Evolutionary conservation across 2,797 vertebrate species (phyloP).

Genomic region (Xiphorhynchus erythropygius): DNA sequence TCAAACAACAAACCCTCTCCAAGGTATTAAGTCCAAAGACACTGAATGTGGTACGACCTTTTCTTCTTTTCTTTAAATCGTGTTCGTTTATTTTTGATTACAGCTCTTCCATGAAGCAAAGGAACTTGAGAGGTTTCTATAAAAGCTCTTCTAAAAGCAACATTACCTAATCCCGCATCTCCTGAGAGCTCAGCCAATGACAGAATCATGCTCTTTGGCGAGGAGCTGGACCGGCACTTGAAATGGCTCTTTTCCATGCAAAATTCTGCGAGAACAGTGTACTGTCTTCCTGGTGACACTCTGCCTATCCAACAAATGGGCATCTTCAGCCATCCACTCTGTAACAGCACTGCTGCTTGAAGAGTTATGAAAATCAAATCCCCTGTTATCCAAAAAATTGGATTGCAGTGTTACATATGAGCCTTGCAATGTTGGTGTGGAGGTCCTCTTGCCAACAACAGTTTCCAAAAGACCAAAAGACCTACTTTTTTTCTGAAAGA

Average conservation of each 20-base stretch:
- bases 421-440: background rate
- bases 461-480: constrained; percentile 35
- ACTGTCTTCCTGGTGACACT: background rate
- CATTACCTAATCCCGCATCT: constrained; percentile 43
- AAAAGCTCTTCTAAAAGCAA: constrained; percentile 59
- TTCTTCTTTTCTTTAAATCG: constrained; percentile 22
- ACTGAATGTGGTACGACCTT: background rate
- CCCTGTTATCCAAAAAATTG: background rate
- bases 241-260: background rate
- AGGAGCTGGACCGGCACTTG: background rate
- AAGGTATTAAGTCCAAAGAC: background rate
- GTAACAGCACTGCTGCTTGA: background rate
- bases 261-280: background rate
- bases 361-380: background rate
- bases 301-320: background rate
- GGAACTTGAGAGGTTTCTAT: constrained; percentile 34
- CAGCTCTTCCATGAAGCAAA: constrained; percentile 56
- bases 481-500: background rate
- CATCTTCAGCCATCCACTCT: background rate
- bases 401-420: background rate
- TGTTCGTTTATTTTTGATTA: constrained; percentile 37
- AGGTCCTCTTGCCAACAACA: background rate
- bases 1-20: background rate
- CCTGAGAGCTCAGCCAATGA: background rate
- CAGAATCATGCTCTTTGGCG: constrained; percentile 16